phyloP scores from a whole-genome alignment of 2,888 invertebrate species.

The Meganola albula region DNA sequence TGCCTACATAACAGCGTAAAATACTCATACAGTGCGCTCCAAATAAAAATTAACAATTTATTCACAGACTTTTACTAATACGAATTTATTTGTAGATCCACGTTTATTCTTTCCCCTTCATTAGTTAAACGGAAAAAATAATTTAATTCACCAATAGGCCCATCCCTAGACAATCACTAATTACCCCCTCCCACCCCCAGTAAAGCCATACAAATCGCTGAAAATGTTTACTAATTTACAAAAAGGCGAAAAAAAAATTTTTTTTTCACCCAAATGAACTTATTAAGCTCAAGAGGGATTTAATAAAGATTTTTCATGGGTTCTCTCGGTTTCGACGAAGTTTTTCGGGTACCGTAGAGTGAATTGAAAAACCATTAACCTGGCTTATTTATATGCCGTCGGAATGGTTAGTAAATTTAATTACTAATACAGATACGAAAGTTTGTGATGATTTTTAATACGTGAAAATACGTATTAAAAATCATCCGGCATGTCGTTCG shows the following conservation, averaged over 20 bases:
- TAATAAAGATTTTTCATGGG: conserved; percentile 76
- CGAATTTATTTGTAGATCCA: conserved; percentile 45
- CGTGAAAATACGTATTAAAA: too few species aligned
- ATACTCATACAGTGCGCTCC: too few species aligned
- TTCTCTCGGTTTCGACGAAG: conserved; percentile 58
- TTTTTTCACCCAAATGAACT: conserved; percentile 66
- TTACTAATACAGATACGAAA: too few species aligned
- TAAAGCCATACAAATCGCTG: conserved; percentile 75
- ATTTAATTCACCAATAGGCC: conserved; percentile 56
- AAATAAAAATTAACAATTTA: conserved; percentile 30
- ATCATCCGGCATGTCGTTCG: too few species aligned
- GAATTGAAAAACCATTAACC: neutral
- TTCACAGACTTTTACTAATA: conserved; percentile 32
- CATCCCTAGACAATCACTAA: conserved; percentile 71
- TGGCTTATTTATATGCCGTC: too few species aligned
- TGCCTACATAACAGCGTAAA: too few species aligned
- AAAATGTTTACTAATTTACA: conserved; percentile 74
- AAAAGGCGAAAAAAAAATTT: conserved; percentile 44
- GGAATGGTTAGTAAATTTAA: too few species aligned
- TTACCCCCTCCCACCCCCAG: conserved; percentile 54
- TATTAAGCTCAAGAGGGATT: conserved; percentile 71
- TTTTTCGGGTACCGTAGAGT: conserved; percentile 40
- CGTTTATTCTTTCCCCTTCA: conserved; percentile 53
- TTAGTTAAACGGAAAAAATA: conserved; percentile 61
- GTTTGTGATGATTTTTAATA: too few species aligned